phyloP scores from a whole-genome alignment of 2,888 invertebrate genomes.

The Rhodophaea formosa region DNA sequence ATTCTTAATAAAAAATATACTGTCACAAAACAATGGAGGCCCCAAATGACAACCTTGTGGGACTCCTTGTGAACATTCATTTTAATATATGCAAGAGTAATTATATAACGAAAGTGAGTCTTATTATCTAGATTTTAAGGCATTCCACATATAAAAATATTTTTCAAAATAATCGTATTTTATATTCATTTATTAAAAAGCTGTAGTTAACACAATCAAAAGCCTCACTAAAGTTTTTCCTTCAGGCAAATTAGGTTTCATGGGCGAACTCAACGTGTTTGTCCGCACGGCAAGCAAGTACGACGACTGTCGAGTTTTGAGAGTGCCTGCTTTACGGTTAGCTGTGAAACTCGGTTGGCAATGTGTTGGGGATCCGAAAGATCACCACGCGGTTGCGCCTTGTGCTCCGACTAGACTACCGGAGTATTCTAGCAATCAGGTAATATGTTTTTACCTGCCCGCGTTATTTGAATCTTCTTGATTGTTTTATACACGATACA shows the following conservation, averaged over 20 bases:
- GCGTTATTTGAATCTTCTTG: too few species aligned
- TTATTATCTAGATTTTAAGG: too few species aligned
- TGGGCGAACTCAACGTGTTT: constrained; percentile 96
- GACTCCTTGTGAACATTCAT: neutral
- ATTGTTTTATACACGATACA: too few species aligned
- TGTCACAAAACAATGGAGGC: neutral
- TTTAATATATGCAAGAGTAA: neutral
- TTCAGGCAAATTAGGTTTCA: constrained; percentile 90
- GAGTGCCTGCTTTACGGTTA: constrained; percentile 93
- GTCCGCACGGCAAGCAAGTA: constrained; percentile 99
- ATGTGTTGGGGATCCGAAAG: constrained; percentile 95
- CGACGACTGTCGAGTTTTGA: constrained; percentile 96
- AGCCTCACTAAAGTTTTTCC: neutral
- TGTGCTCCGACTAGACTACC: constrained; percentile 98
- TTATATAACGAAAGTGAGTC: neutral
- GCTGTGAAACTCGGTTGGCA: constrained; percentile 93
- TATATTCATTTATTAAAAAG: neutral
- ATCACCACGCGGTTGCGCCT: constrained; percentile 97
- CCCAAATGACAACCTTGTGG: neutral
- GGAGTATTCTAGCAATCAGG: constrained; percentile 97
- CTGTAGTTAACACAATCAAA: neutral
- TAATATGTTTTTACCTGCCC: constrained; percentile 37
- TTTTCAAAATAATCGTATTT: neutral
- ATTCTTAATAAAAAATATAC: too few species aligned
- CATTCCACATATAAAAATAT: neutral